Evolutionary conservation across 2,888 invertebrate species (phyloP), one percentile per base, ranked within the genome.

Genomic region (Chalcis sispes): DNA sequence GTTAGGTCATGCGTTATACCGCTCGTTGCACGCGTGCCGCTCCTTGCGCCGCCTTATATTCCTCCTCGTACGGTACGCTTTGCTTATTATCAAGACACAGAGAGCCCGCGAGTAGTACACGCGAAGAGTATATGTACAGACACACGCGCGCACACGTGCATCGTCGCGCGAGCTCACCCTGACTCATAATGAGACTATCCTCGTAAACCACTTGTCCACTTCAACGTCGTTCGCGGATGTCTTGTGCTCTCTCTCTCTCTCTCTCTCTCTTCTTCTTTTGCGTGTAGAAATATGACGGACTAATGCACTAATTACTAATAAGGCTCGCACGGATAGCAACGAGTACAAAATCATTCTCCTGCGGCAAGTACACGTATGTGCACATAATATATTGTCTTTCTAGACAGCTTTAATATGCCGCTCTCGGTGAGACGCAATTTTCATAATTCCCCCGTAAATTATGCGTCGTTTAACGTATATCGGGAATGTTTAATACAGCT

Each of bases 141-240:
- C 42, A 36, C n/a, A 40, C 8, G 23, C 23, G 23, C 52, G 10
- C 10, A 23, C 8, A 13, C 4, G 27, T 18, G 18, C 23, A 27
- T 13, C 13, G 42, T 1, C 42, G 25, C 13, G 36, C 25, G 36
- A 48, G 70, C 36, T 36, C 58, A n/a, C 56, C 58, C 79, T 75
- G 78, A 72, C 75, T 75, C 80, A 78, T 81, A 82, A 83, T 79
- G 81, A 79, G 73, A 65, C 79, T 81, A 79, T 77, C 78, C 79
- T 72, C 76, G n/a, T n/a, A 78, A 50, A 71, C 77, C 81, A 80
- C 80, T 81, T 80, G 80, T 78, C 79, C 72, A 75, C 72, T 77
- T 50, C 61, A 70, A 58, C 79, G 72, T 79, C 72, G 20, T 50
- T 69, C 56, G 50, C 69, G 62, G 69, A 74, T 69, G 74, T 58